Conservation (phyloP, 2,113 vertebrate species). For the Smithornis capensis region DNA sequence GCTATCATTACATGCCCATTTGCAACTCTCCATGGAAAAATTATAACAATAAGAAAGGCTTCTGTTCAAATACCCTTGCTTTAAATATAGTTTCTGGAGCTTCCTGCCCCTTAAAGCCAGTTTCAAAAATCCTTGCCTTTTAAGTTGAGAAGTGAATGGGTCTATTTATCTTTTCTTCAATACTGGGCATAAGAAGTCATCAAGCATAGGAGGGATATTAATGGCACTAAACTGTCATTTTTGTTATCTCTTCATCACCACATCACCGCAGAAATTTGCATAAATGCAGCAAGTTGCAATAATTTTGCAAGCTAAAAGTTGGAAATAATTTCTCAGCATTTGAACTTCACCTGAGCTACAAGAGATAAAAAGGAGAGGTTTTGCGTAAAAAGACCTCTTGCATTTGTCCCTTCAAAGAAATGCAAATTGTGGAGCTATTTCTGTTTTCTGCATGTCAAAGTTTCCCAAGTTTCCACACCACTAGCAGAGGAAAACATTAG, state of each 20-base stretch:
- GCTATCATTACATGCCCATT: background rate
- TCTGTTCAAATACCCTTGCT: background rate
- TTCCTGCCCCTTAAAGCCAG: background rate
- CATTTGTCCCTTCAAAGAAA: background rate
- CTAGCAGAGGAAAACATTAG: background rate
- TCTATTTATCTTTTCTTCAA: background rate
- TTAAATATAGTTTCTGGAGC: background rate
- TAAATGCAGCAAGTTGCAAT: background rate
- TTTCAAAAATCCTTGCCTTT: background rate
- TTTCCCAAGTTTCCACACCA: background rate
- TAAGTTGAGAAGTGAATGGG: background rate
- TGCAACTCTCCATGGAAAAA: background rate
- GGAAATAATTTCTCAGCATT: background rate
- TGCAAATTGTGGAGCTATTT: background rate
- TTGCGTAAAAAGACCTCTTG: background rate
- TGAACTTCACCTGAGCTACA: background rate
- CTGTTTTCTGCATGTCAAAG: background rate
- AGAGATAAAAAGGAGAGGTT: background rate
- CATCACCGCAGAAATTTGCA: background rate
- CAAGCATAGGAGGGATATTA: background rate
- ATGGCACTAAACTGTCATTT: background rate
- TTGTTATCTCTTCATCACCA: background rate
- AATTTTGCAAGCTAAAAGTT: background rate
- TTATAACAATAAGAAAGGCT: background rate
- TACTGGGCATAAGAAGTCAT: background rate